These are phyloP conservation scores for Habrosyne pyritoides DNA, from an alignment of 2,888 invertebrate genomes.

Conservation along the genomic window DNA sequence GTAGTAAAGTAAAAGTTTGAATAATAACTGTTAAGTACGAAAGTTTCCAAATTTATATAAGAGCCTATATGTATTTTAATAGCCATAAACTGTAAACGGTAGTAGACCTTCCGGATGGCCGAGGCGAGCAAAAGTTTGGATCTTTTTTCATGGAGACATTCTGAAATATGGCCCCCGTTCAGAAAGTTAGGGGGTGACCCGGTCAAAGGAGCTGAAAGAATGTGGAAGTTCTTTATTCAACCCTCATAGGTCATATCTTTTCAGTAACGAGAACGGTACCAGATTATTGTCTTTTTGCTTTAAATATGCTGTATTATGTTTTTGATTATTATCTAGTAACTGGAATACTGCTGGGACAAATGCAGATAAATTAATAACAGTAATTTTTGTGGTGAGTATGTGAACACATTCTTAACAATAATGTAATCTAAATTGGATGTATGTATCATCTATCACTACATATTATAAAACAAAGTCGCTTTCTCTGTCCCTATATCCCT, in stretches of 20 bases:
- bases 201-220: constrained; percentile 65
- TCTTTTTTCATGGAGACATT: constrained; percentile 62
- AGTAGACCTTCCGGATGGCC: constrained; percentile 40
- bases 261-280: constrained; percentile 44
- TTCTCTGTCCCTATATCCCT: too few species aligned
- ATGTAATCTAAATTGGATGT: too few species aligned
- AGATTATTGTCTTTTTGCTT: neutral
- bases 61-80: constrained; percentile 33
- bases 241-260: constrained; percentile 50
- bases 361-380: too few species aligned
- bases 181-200: constrained; percentile 61
- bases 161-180: constrained; percentile 61
- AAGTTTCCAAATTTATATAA: neutral
- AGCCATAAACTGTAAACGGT: constrained; percentile 39
- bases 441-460: too few species aligned
- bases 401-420: too few species aligned
- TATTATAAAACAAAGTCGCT: too few species aligned
- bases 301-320: too few species aligned
- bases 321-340: too few species aligned
- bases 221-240: constrained; percentile 51
- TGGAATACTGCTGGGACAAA: too few species aligned
- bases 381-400: too few species aligned
- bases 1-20: neutral
- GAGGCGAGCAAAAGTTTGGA: constrained; percentile 53
- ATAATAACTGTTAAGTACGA: neutral